Percentiles rank a stretch among this genome's conserved stretches.
Evolutionary conservation across 2,797 vertebrate species (phyloP).

Genomic region (Antrozous pallidus): DNA sequence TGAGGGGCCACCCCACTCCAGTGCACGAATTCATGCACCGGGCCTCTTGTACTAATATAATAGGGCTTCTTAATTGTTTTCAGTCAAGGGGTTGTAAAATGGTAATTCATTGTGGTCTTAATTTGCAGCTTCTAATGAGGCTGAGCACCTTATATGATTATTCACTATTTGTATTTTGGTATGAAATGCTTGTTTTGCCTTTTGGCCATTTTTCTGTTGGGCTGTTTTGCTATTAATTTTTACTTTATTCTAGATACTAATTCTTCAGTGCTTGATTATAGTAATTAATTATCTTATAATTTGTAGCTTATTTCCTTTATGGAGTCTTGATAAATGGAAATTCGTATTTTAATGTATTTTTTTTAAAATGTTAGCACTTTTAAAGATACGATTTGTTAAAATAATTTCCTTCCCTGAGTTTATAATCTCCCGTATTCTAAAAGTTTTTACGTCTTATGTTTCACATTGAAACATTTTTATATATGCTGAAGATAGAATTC

Average conservation of each 20-base stretch:
- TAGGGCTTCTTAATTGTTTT: background rate
- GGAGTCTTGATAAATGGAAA: background rate
- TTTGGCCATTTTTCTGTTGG: background rate
- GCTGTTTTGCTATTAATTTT: slow-evolving; percentile 12
- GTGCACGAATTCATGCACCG: no score
- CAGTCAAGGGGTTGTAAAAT: background rate
- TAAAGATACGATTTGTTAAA: background rate
- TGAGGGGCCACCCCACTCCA: no score
- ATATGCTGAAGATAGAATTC: background rate
- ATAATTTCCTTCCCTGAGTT: background rate
- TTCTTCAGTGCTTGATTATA: background rate
- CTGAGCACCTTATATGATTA: background rate
- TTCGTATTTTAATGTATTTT: slow-evolving; percentile 5
- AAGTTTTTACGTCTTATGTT: background rate
- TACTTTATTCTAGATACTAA: slow-evolving; percentile 12
- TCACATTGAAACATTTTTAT: background rate
- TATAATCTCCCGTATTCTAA: background rate
- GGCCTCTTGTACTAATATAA: background rate
- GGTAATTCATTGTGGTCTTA: background rate
- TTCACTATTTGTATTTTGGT: background rate
- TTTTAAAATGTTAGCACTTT: slow-evolving; percentile 1
- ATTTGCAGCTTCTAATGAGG: background rate
- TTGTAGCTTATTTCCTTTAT: background rate
- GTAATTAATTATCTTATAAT: background rate
- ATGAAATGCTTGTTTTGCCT: slow-evolving; percentile 8